Conservation (phyloP, 2,888 invertebrate genomes). For the Melinaea marsaeus region DNA sequence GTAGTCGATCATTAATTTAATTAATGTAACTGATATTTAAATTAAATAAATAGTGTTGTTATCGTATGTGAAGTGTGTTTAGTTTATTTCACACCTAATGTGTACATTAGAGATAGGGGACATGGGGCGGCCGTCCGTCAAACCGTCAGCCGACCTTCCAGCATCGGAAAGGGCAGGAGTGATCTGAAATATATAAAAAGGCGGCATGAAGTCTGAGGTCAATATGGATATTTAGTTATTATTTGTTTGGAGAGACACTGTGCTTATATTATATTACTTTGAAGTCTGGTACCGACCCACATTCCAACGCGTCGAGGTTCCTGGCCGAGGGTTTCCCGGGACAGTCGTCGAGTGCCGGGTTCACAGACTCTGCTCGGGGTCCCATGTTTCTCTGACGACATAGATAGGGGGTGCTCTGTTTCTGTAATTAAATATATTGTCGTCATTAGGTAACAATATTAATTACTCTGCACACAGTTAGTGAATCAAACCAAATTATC, state of each 20-base stretch:
- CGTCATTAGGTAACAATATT: background rate
- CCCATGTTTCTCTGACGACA: constrained; percentile 87
- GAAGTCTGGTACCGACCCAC: constrained; percentile 54
- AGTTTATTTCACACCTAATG: constrained; percentile 37
- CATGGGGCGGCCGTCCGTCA: constrained; percentile 47
- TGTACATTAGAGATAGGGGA: constrained; percentile 32
- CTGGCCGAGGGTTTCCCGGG: constrained; percentile 44
- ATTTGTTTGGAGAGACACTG: too few species aligned
- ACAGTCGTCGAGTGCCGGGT: constrained; percentile 49
- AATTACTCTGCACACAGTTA: background rate
- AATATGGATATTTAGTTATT: background rate
- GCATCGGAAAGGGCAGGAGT: constrained; percentile 61
- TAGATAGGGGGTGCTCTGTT: constrained; percentile 82
- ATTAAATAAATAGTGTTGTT: constrained; percentile 5
- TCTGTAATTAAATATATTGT: constrained; percentile 45
- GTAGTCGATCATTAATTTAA: constrained; percentile 5
- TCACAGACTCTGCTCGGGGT: constrained; percentile 69
- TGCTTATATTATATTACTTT: constrained; percentile 30
- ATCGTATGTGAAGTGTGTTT: constrained; percentile 11
- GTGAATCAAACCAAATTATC: background rate
- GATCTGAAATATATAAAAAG: constrained; percentile 45
- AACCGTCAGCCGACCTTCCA: constrained; percentile 55
- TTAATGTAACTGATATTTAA: constrained; percentile 3
- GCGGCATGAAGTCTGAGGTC: too few species aligned
- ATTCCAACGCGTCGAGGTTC: constrained; percentile 68